A percentile compares a stretch with the other conserved stretches of the same genome.
Evolutionary conservation across 37 sponge, comb jelly and placozoan species (phyloP).

Genomic region (Lycopodina hypogea): DNA sequence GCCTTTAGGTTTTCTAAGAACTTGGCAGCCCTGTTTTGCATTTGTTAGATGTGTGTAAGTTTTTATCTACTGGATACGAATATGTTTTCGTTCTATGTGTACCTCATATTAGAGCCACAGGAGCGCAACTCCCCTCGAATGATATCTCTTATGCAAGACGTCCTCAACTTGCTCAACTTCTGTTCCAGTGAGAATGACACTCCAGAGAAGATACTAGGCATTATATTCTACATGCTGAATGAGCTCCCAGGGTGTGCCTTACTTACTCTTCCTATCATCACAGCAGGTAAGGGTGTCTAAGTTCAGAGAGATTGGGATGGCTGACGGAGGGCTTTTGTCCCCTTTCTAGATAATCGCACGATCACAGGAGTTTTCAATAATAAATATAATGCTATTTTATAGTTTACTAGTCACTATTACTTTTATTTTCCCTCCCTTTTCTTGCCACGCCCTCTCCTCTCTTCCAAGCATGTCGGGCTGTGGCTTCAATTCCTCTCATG

Average conservation of each 20-base stretch:
- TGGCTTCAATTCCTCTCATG: constrained; percentile 48
- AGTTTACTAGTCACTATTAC: no score
- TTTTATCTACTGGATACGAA: no score
- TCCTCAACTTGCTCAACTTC: constrained; percentile 76
- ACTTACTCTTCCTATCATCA: constrained; percentile 39
- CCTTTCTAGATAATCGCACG: no score
- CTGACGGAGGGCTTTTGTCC: no score
- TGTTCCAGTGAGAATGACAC: constrained; percentile 31
- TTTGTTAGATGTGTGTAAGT: no score
- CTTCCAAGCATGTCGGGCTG: constrained; percentile 42
- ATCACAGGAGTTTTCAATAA: no score
- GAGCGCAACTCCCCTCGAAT: constrained; percentile 13
- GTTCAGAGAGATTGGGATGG: no score
- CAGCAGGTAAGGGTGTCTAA: constrained; percentile 64
- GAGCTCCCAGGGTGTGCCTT: constrained; percentile 31
- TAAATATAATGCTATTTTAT: no score
- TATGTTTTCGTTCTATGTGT: no score
- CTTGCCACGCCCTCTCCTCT: constrained; percentile 33
- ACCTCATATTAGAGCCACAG: constrained; percentile 37
- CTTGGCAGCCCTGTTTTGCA: no score
- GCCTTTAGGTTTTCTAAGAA: no score
- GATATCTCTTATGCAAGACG: constrained; percentile 43
- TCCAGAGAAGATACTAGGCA: constrained; percentile 14
- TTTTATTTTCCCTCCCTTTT: no score
- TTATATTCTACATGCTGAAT: constrained; percentile 29